These are phyloP conservation scores for Agapornis canus DNA, from an alignment of 2,797 vertebrate species.

Conservation along the genomic window DNA sequence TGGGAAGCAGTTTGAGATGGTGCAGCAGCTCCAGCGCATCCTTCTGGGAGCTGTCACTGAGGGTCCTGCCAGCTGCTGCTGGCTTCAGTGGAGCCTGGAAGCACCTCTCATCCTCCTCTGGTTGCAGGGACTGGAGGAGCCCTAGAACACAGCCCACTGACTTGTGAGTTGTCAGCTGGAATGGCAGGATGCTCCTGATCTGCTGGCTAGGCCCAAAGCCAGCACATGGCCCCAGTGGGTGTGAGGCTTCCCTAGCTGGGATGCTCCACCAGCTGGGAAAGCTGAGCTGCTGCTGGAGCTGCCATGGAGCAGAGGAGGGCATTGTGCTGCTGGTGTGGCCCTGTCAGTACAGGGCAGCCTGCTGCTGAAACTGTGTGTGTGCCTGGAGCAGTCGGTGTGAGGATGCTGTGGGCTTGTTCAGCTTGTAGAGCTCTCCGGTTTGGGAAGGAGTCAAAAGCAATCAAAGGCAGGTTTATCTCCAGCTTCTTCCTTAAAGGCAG, in stretches of 20 bases:
- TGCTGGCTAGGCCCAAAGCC: not conserved
- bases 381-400: not conserved
- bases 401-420: not conserved
- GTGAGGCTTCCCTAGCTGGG: not conserved
- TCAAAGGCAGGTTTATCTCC: not conserved
- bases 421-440: not conserved
- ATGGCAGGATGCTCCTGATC: not conserved
- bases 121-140: not conserved
- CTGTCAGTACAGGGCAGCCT: not conserved
- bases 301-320: not conserved
- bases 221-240: not conserved
- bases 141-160: not conserved
- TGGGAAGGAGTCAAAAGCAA: not conserved
- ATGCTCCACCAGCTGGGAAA: not conserved
- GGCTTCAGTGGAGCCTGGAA: not conserved
- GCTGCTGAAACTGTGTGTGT: not conserved
- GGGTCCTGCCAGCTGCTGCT: not conserved
- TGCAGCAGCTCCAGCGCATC: not conserved
- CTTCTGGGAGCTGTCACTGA: not conserved
- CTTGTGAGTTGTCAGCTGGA: not conserved
- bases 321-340: not conserved
- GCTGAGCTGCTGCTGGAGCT: not conserved
- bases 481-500: not conserved
- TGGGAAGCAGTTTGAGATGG: constrained; percentile 23
- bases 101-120: not conserved